phyloP scores from a whole-genome alignment of 1,140 invertebrate genomes.

The Cataglyphis hispanica region DNA sequence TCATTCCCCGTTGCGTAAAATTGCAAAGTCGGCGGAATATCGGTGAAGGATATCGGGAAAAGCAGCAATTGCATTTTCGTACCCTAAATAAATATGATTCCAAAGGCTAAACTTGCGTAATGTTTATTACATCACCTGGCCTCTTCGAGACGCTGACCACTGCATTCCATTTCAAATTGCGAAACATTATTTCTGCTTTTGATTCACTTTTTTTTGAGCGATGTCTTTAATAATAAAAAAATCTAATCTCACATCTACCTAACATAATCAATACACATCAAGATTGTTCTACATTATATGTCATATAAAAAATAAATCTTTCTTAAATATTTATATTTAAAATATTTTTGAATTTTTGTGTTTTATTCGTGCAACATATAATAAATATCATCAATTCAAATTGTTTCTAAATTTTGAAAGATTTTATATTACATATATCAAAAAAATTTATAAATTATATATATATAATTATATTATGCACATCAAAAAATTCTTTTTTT shows the following conservation, averaged over 20 bases:
- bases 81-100: slow-evolving; percentile 35
- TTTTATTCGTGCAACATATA: too few relatives aligned
- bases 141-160: slow-evolving; percentile 18
- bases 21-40: slow-evolving; percentile 38
- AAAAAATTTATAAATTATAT: too few relatives aligned
- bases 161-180: slow-evolving; percentile 26
- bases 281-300: too few relatives aligned
- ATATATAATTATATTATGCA: too few relatives aligned
- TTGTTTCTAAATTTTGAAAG: too few relatives aligned
- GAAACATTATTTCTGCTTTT: slow-evolving; percentile 21
- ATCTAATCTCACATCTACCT: too few relatives aligned
- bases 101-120: slow-evolving; percentile 50
- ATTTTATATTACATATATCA: too few relatives aligned
- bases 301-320: too few relatives aligned
- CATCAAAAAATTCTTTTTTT: too few relatives aligned
- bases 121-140: slow-evolving; percentile 26
- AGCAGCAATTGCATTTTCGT: slow-evolving; percentile 39
- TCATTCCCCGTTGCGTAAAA: slow-evolving; percentile 53
- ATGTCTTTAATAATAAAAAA: neutral
- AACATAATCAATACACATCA: too few relatives aligned
- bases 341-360: too few relatives aligned
- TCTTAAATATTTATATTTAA: neutral
- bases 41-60: slow-evolving; percentile 23
- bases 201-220: neutral
- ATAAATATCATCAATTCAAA: too few relatives aligned